Evolutionary conservation across 2,113 vertebrate species (phyloP).

Genomic region (Irena cyanogastra): DNA sequence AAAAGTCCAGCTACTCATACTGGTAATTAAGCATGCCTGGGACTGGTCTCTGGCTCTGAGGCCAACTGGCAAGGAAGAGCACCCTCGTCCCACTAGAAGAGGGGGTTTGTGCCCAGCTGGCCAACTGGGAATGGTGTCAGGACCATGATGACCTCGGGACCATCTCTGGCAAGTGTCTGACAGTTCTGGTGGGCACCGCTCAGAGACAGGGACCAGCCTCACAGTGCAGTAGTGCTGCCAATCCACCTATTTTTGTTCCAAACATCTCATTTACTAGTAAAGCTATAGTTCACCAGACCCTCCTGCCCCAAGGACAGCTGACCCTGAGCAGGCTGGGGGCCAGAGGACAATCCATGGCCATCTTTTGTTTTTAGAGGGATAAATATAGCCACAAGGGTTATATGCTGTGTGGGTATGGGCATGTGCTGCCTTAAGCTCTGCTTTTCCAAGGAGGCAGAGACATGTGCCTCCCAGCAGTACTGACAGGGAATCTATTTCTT

Average conservation of each 20-base stretch:
- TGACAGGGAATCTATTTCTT: not conserved
- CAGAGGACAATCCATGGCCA: not conserved
- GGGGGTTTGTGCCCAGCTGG: not conserved
- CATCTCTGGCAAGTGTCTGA: not conserved
- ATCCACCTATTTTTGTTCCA: not conserved
- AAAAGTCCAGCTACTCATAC: not conserved
- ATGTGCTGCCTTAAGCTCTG: not conserved
- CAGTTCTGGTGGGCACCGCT: not conserved
- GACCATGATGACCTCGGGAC: not conserved
- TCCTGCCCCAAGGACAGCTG: not conserved
- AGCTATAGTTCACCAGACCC: not conserved
- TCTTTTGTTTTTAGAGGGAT: not conserved
- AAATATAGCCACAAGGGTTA: not conserved
- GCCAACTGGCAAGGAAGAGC: not conserved
- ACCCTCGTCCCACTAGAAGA: not conserved
- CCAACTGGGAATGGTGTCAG: not conserved
- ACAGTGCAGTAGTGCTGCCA: accelerated
- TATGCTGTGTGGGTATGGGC: not conserved
- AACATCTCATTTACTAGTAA: not conserved
- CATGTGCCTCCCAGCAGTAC: not conserved
- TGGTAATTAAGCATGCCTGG: not conserved
- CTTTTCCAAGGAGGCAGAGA: not conserved
- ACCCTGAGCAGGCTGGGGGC: not conserved
- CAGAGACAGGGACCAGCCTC: not conserved
- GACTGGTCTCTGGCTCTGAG: not conserved